These are phyloP conservation scores for Leptinotarsa lineolata DNA, from an alignment of 1,140 invertebrate species.

Conservation along the genomic window DNA sequence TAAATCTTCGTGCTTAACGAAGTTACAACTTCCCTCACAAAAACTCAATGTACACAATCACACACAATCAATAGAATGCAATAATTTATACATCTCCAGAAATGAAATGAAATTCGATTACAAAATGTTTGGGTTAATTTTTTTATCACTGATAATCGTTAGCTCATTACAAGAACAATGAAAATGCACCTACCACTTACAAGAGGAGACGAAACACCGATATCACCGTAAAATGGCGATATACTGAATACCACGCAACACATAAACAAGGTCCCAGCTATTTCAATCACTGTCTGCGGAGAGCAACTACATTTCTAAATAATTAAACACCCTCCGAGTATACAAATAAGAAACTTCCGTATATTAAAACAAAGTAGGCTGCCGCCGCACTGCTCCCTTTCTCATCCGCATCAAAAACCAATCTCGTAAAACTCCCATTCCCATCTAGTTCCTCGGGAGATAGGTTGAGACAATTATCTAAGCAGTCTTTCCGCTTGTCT, in stretches of 20 bases:
- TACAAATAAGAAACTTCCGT: constrained; percentile 6
- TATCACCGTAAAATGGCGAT: no score
- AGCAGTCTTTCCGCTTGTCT: constrained; percentile 18
- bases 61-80: no score
- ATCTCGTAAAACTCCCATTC: constrained; percentile 8
- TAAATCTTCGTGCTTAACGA: no score
- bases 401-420: constrained; percentile 7
- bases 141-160: no score
- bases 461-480: constrained; percentile 20
- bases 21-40: no score
- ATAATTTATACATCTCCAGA: no score
- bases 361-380: constrained; percentile 6
- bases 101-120: no score
- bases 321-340: constrained; percentile 3
- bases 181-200: no score
- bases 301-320: constrained; percentile 3
- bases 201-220: no score
- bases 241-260: background rate
- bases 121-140: no score
- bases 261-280: background rate
- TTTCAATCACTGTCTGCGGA: constrained; percentile 5
- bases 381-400: background rate
- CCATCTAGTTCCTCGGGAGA: constrained; percentile 3
- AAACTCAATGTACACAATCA: no score
- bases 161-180: no score